Conservation (phyloP, 2,797 vertebrate species). For the Anabacerthia variegaticeps region DNA sequence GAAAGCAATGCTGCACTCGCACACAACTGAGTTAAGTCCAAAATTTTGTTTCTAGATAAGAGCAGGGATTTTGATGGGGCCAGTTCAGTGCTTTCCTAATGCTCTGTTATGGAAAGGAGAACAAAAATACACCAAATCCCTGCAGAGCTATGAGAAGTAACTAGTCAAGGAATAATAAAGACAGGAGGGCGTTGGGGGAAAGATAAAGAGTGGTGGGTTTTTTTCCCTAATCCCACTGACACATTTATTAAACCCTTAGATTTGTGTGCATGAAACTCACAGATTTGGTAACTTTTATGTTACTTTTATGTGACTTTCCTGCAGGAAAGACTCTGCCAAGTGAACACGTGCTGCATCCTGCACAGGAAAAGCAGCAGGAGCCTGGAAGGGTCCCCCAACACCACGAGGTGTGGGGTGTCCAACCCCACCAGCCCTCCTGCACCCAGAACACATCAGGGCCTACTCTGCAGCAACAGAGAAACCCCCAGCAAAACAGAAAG, state of each 20-base stretch:
- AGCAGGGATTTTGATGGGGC: background rate
- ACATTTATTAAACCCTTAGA: slow-evolving; percentile 9
- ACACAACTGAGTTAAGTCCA: background rate
- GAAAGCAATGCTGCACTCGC: background rate
- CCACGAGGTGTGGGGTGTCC: background rate
- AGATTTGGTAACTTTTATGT: background rate
- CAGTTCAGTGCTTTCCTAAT: slow-evolving; percentile 2
- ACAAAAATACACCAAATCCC: slow-evolving; percentile 24
- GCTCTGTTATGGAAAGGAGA: background rate
- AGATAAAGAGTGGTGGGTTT: background rate
- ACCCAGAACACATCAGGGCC: background rate
- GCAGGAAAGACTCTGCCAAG: background rate
- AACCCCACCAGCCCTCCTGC: background rate
- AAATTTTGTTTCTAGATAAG: background rate
- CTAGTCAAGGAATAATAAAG: slow-evolving; percentile 13
- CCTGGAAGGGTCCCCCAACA: background rate
- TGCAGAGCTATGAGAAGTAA: background rate
- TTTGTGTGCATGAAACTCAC: background rate
- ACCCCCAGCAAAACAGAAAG: background rate
- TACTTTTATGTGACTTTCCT: background rate
- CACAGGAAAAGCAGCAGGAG: background rate
- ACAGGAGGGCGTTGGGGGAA: background rate
- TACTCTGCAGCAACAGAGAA: background rate
- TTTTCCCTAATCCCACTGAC: background rate
- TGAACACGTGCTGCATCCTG: background rate